phyloP scores from a whole-genome alignment of 2,888 invertebrate species.

The Parochlus steinenii region DNA sequence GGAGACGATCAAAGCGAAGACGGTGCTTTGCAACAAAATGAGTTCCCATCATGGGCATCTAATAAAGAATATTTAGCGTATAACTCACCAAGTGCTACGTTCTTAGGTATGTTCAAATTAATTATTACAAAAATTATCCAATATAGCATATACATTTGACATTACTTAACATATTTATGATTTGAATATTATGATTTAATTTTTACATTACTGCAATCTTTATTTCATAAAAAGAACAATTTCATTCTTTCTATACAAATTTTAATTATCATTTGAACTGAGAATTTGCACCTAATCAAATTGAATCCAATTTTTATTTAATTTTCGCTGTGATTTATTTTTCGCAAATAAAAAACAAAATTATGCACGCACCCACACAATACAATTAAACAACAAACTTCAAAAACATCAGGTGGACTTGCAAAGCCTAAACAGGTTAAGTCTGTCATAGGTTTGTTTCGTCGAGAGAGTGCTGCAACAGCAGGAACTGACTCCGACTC shows the following conservation, averaged over 20 bases:
- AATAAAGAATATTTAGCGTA: constrained; percentile 88
- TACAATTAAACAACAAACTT: not conserved
- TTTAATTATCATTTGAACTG: too few relatives aligned
- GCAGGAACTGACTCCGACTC: constrained; percentile 42
- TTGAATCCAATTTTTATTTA: too few relatives aligned
- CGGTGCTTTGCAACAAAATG: constrained; percentile 58
- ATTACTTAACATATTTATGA: constrained; percentile 11
- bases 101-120: constrained; percentile 49
- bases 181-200: too few relatives aligned
- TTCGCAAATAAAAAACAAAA: constrained; percentile 11
- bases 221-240: too few relatives aligned
- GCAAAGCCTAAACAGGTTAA: constrained; percentile 71
- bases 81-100: constrained; percentile 80
- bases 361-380: too few relatives aligned
- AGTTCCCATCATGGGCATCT: constrained; percentile 90
- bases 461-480: constrained; percentile 65
- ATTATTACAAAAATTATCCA: constrained; percentile 10
- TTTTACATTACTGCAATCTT: too few relatives aligned
- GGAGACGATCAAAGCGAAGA: constrained; percentile 54
- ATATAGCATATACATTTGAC: constrained; percentile 11
- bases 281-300: constrained; percentile 2
- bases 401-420: constrained; percentile 48
- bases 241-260: too few relatives aligned
- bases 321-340: too few relatives aligned
- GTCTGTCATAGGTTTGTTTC: constrained; percentile 79